Percentiles rank a stretch among this genome's conserved stretches.
These are phyloP conservation scores for Spinus pinus DNA, from an alignment of 2,797 vertebrate species.

Conservation along the genomic window DNA sequence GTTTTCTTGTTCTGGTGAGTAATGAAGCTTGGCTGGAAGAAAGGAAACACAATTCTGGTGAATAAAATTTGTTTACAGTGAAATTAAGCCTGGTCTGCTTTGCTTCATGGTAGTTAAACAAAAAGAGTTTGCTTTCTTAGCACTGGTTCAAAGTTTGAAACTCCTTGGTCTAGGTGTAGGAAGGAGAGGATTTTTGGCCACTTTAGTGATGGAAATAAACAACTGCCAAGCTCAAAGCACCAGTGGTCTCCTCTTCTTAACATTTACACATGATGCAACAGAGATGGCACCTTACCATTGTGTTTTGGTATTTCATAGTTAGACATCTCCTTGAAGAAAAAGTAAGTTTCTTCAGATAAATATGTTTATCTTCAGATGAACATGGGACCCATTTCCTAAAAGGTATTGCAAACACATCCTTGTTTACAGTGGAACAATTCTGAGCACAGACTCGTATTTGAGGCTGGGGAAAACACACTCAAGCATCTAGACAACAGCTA, in stretches of 20 bases:
- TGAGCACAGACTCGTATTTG: not conserved
- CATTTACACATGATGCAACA: not conserved
- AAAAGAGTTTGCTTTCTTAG: not conserved
- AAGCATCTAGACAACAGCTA: not conserved
- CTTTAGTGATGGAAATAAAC: not conserved
- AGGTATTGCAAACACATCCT: not conserved
- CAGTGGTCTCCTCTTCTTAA: not conserved
- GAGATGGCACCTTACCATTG: not conserved
- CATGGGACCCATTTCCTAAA: not conserved
- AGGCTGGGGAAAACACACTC: not conserved
- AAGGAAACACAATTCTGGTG: not conserved
- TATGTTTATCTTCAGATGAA: not conserved
- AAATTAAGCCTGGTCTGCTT: not conserved
- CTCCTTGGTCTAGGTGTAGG: not conserved
- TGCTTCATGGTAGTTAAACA: not conserved
- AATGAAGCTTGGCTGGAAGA: not conserved
- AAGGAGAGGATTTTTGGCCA: not conserved
- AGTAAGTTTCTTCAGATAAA: not conserved
- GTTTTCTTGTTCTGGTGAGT: not conserved
- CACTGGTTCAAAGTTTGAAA: not conserved
- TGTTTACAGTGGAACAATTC: not conserved
- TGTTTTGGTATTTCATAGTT: accelerated
- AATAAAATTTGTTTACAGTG: not conserved
- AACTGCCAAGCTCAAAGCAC: not conserved
- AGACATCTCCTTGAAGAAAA: not conserved